Base-by-base conservation (phyloP, 2,797 vertebrate species). In the Yasuhikotakia modesta region DNA sequence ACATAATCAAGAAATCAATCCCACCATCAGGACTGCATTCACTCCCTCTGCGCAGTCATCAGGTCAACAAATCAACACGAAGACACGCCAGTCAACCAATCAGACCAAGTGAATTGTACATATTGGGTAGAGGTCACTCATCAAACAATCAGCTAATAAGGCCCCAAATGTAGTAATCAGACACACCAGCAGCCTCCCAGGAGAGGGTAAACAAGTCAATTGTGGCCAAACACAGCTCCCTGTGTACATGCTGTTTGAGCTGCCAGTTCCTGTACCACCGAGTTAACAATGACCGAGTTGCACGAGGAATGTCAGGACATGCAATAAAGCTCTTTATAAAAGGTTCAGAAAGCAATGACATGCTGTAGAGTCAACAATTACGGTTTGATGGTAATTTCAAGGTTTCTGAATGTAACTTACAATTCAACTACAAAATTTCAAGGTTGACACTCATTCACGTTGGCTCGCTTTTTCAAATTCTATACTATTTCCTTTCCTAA, bases 141-240 rank as follows among this genome's bases (percentile, higher is more conserved):
- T 84, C 72, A 63, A 76, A 81, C 84, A 86, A 86, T 86, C 84
- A 81, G 45, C 46, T 80, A 80, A 76, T 78, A 81, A 82, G 68
- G 27, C 65, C 57, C 27, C 61, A 73, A 79, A 77, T 71, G 66
- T 72, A 61, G 60, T 81, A 84, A 82, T 83, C 81, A 79, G 57
- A 45, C 52, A 65, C 55, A 52, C 69, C 78, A 63, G 27, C 19
- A 22, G 61, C 12, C 57, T 66, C 66, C 57, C 24, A 52, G 22
- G 70, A 79, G 68, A 65, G 30, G 75, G 78, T 32, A 76, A 80
- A 68, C 79, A 73, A 76, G 82, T 61, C 43, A 76, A 61, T 48
- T 70, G 76, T 53, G 68, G 4, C 76, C 73, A 68, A 45, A 16
- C 21, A 65, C 45, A 52, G 22, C 77, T 55, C 64, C 45, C 19